phyloP scores from a whole-genome alignment of 2,888 invertebrate species.

The Unio pictorum region DNA sequence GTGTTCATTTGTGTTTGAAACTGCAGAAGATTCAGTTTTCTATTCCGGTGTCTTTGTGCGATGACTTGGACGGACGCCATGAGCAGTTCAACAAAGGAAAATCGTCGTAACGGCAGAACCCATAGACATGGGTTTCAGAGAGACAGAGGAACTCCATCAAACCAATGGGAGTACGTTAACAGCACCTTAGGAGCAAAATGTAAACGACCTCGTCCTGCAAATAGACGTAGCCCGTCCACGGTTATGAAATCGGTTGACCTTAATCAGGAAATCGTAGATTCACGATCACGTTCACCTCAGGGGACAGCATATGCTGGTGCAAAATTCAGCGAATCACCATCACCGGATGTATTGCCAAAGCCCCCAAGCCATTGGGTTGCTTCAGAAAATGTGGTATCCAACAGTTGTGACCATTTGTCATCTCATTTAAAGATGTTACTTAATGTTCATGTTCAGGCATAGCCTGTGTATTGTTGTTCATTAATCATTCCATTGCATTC shows the following conservation, averaged over 20 bases:
- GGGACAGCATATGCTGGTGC: constrained; percentile 77
- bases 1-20: no score
- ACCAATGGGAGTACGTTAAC: neutral
- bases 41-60: neutral
- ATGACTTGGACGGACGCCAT: constrained; percentile 43
- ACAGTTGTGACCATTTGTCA: constrained; percentile 57
- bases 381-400: constrained; percentile 15
- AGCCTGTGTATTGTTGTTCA: constrained; percentile 10
- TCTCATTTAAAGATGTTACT: constrained; percentile 66
- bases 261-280: neutral
- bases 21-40: no score
- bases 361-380: constrained; percentile 85
- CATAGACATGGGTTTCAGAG: constrained; percentile 19
- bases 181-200: no score
- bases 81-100: constrained; percentile 24
- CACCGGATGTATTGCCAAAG: constrained; percentile 84
- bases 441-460: constrained; percentile 59
- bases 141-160: constrained; percentile 27
- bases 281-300: constrained; percentile 33
- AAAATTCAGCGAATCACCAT: constrained; percentile 87
- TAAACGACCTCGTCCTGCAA: no score
- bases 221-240: no score
- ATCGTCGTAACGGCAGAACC: constrained; percentile 13
- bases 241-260: no score
- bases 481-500: constrained; percentile 38